Percentiles rank a stretch among this genome's conserved stretches.
phyloP scores from a whole-genome alignment of 2,113 vertebrate genomes.

The Leuciscus idus region DNA sequence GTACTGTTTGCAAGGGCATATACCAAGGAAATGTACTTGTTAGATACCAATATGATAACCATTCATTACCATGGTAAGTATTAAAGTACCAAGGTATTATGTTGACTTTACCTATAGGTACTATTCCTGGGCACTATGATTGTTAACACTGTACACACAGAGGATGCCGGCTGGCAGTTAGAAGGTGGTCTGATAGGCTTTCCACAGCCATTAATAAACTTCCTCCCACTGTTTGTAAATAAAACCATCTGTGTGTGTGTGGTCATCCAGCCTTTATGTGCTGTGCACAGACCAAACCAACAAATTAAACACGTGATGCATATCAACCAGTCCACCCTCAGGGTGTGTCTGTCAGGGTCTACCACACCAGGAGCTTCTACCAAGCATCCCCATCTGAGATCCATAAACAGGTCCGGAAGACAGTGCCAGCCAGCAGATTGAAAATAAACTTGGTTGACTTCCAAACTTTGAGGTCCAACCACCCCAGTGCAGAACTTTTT shows the following conservation, averaged over 20 bases:
- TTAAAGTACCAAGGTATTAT: neutral
- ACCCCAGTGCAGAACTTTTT: conserved; percentile 20
- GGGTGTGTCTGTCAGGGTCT: conserved; percentile 46
- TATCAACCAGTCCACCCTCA: conserved; percentile 44
- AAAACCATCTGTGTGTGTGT: conserved; percentile 55
- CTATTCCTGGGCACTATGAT: neutral
- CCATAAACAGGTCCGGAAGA: conserved; percentile 37
- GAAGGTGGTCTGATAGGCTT: conserved; percentile 27
- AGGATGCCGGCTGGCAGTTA: neutral
- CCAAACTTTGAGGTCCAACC: conserved; percentile 13
- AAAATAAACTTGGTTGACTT: conserved; percentile 38
- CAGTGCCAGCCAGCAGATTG: conserved; percentile 2
- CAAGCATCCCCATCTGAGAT: conserved; percentile 41
- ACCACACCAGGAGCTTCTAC: conserved; percentile 58
- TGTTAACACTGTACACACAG: neutral
- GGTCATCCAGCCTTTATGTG: conserved; percentile 44
- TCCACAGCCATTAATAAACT: conserved; percentile 55
- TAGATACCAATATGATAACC: neutral
- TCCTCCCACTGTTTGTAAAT: conserved; percentile 57
- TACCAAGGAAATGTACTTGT: neutral
- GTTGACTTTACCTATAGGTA: neutral
- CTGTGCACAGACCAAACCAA: conserved; percentile 44
- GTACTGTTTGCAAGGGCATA: neutral
- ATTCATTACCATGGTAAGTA: neutral
- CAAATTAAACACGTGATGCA: conserved; percentile 27